These are phyloP conservation scores for Zele albiditarsus DNA, from an alignment of 2,888 invertebrate genomes.

Conservation along the genomic window DNA sequence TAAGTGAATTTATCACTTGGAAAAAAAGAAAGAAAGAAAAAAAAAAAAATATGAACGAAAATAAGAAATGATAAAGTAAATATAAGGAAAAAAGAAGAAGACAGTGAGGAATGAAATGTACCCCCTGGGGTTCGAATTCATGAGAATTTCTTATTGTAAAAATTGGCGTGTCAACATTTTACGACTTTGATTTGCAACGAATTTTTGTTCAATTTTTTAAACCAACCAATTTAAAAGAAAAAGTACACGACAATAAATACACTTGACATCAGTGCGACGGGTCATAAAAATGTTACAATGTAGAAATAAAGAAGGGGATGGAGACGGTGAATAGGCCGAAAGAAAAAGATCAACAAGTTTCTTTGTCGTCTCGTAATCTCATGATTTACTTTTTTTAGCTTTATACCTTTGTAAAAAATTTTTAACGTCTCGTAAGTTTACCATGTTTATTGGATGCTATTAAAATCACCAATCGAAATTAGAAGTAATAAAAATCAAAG, in stretches of 20 bases:
- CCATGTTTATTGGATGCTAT: neutral
- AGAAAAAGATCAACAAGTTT: constrained; percentile 35
- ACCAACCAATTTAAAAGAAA: neutral
- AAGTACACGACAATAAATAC: constrained; percentile 6
- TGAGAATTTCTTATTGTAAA: constrained; percentile 2
- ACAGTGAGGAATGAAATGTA: neutral
- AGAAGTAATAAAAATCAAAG: neutral
- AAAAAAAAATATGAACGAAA: neutral
- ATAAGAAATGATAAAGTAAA: neutral
- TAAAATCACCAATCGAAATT: neutral
- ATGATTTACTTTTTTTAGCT: constrained; percentile 55
- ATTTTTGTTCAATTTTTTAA: neutral
- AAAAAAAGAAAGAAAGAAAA: neutral
- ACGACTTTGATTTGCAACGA: neutral
- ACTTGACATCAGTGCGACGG: neutral
- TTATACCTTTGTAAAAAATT: constrained; percentile 36
- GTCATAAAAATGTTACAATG: constrained; percentile 4
- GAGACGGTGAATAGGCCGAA: neutral
- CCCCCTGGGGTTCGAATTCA: constrained; percentile 9
- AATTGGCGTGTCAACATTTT: neutral
- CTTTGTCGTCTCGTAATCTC: constrained; percentile 53
- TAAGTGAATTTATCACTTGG: neutral
- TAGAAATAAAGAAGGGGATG: constrained; percentile 23
- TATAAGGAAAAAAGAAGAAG: neutral
- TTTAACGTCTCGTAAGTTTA: neutral